These are phyloP conservation scores for Leptobrachium ailaonicum DNA, from an alignment of 2,113 vertebrate species.

Conservation along the genomic window DNA sequence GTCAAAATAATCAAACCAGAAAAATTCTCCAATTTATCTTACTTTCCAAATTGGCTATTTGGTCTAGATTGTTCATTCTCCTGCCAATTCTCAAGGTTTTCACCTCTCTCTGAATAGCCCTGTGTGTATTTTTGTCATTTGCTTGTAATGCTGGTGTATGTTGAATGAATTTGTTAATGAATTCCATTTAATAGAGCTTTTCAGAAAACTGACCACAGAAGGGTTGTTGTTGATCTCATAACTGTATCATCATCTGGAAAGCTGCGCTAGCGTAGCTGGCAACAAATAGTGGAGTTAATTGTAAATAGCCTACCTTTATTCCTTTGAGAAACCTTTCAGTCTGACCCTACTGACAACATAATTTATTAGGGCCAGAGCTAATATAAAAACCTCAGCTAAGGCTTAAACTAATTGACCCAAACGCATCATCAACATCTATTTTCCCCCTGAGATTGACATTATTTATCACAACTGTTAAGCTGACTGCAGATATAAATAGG, in stretches of 20 bases:
- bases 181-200: slow-evolving; percentile 28
- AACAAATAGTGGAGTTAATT: slow-evolving; percentile 24
- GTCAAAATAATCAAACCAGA: too few relatives aligned
- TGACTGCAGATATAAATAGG: too few relatives aligned
- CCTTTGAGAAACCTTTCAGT: slow-evolving; percentile 1
- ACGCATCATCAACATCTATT: slow-evolving; percentile 14
- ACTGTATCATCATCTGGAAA: neutral
- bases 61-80: too few relatives aligned
- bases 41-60: too few relatives aligned
- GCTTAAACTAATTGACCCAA: slow-evolving; percentile 34
- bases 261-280: neutral
- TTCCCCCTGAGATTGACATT: neutral
- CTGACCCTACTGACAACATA: slow-evolving; percentile 20
- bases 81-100: too few relatives aligned
- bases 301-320: slow-evolving; percentile 24
- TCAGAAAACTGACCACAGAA: slow-evolving; percentile 10
- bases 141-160: neutral
- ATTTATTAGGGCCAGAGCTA: slow-evolving; percentile 24
- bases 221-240: slow-evolving; percentile 19
- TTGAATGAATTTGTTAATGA: slow-evolving; percentile 34
- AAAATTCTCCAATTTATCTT: too few relatives aligned
- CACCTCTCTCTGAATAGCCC: too few relatives aligned
- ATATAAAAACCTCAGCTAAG: slow-evolving; percentile 17
- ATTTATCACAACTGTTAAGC: too few relatives aligned
- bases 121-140: neutral